These are phyloP conservation scores for Charanyca ferruginea DNA, from an alignment of 2,888 invertebrate genomes.

Conservation along the genomic window DNA sequence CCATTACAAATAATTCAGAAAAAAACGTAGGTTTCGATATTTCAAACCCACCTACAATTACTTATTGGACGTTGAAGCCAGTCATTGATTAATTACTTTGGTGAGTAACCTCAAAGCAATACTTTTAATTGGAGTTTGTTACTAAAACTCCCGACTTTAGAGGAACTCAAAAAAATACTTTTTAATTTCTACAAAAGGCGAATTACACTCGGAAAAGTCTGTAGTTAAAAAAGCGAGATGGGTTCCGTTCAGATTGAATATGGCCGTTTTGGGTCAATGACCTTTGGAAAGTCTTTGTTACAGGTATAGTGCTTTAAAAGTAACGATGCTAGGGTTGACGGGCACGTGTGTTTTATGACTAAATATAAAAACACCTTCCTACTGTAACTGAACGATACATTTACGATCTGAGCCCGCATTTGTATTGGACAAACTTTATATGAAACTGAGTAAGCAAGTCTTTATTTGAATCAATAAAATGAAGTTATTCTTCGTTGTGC, in stretches of 20 bases:
- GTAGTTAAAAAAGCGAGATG: conserved; percentile 18
- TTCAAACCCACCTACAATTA: conserved; percentile 8
- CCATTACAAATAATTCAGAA: neutral
- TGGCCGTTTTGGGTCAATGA: conserved; percentile 40
- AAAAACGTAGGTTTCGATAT: conserved; percentile 1
- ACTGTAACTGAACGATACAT: conserved; percentile 70
- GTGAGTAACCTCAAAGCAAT: conserved; percentile 37
- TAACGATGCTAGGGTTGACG: conserved; percentile 62
- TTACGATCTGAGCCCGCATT: conserved; percentile 72
- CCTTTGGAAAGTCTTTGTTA: conserved; percentile 56
- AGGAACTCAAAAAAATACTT: conserved; percentile 28
- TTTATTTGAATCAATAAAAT: conserved; percentile 61
- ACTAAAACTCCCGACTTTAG: conserved; percentile 24
- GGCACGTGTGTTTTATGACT: conserved; percentile 82
- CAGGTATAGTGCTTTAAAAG: conserved; percentile 57
- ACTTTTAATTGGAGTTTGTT: conserved; percentile 47
- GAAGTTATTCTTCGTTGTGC: conserved; percentile 39
- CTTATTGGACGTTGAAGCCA: conserved; percentile 18
- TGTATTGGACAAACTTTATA: conserved; percentile 64
- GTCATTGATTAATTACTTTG: conserved; percentile 41
- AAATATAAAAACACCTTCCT: conserved; percentile 81
- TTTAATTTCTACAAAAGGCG: conserved; percentile 48
- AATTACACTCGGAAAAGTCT: conserved; percentile 42
- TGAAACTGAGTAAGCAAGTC: conserved; percentile 55
- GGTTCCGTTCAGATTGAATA: conserved; percentile 33